phyloP scores from a whole-genome alignment of 2,888 invertebrate species.

The Drosophila testacea region DNA sequence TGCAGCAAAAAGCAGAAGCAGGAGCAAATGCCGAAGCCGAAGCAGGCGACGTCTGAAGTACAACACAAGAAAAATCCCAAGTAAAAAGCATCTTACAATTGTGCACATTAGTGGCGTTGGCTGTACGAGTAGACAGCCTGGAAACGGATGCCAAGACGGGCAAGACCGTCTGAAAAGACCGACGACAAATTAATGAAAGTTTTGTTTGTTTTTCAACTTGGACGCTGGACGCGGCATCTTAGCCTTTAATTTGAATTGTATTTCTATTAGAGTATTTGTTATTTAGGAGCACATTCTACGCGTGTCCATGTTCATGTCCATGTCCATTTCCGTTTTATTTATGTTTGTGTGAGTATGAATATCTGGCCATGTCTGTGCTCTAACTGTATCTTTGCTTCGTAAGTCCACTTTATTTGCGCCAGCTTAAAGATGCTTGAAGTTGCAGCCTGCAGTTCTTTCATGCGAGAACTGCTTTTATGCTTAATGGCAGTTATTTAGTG shows the following conservation, averaged over 20 bases:
- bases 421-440: constrained; percentile 69
- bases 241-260: constrained; percentile 43
- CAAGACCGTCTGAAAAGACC: constrained; percentile 4
- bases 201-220: constrained; percentile 50
- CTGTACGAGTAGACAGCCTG: constrained; percentile 16
- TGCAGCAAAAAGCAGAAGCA: constrained; percentile 71
- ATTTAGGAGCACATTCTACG: not conserved
- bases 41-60: constrained; percentile 47
- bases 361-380: constrained; percentile 10
- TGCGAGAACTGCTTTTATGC: constrained; percentile 80
- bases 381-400: constrained; percentile 44
- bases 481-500: constrained; percentile 81
- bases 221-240: constrained; percentile 36
- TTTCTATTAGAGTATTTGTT: not conserved
- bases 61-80: constrained; percentile 56
- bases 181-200: constrained; percentile 69
- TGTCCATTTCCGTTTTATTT: not conserved
- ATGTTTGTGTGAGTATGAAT: constrained; percentile 47
- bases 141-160: not conserved
- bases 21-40: constrained; percentile 27
- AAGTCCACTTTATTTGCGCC: constrained; percentile 75
- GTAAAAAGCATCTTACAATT: constrained; percentile 64
- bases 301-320: not conserved
- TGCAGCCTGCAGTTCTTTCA: constrained; percentile 72
- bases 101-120: constrained; percentile 70